Conservation (phyloP, 1,140 invertebrate species). For the Melitaea cinxia region DNA sequence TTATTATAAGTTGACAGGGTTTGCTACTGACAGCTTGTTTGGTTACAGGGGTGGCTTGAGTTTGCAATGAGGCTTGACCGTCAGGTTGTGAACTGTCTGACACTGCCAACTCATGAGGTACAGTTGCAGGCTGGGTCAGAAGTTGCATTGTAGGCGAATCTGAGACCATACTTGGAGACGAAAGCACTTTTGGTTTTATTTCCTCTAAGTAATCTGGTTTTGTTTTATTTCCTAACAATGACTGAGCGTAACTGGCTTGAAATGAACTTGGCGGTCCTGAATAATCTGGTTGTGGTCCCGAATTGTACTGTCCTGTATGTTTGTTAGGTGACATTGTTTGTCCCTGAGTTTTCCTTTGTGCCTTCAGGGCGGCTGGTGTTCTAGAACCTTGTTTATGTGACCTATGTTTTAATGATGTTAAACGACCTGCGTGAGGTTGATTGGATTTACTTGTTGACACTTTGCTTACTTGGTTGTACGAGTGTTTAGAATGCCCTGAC, state of each 20-base stretch:
- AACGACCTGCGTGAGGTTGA: constrained; percentile 49
- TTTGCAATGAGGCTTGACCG: constrained; percentile 51
- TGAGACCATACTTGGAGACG: constrained; percentile 59
- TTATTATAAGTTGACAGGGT: constrained; percentile 74
- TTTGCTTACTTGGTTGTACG: constrained; percentile 79
- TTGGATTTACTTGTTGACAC: constrained; percentile 75
- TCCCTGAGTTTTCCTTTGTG: constrained; percentile 63
- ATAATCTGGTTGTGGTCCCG: constrained; percentile 58
- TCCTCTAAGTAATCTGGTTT: constrained; percentile 70
- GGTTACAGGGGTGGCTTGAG: constrained; percentile 50
- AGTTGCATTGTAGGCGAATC: constrained; percentile 74
- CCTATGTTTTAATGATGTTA: constrained; percentile 47
- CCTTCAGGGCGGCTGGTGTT: constrained; percentile 45
- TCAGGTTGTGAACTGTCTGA: constrained; percentile 61
- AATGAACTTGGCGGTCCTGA: constrained; percentile 66
- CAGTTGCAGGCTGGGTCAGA: constrained; percentile 64
- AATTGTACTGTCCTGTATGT: constrained; percentile 60
- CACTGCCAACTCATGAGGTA: constrained; percentile 62
- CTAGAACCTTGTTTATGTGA: constrained; percentile 54
- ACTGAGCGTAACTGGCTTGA: constrained; percentile 76
- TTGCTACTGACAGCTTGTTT: constrained; percentile 60
- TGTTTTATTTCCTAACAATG: constrained; percentile 63
- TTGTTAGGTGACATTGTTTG: constrained; percentile 55
- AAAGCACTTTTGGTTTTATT: constrained; percentile 63
- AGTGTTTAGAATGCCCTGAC: constrained; percentile 76